These are phyloP conservation scores for Agriotes lineatus DNA, from an alignment of 2,888 invertebrate genomes.

Conservation along the genomic window DNA sequence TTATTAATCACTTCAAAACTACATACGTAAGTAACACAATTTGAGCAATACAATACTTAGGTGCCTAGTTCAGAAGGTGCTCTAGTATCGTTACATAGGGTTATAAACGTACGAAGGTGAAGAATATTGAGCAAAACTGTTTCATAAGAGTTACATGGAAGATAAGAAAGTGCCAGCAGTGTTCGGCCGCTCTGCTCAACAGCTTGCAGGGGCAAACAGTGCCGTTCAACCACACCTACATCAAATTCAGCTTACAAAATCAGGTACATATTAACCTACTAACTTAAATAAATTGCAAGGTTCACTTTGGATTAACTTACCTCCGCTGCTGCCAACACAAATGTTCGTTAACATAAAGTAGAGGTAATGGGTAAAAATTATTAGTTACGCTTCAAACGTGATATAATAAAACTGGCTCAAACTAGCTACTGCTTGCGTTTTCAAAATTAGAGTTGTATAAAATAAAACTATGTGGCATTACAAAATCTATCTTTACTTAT, in stretches of 20 bases:
- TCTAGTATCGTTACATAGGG: conserved; percentile 15
- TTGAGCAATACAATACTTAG: conserved; percentile 21
- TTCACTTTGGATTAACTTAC: conserved; percentile 1
- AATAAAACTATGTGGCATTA: not conserved
- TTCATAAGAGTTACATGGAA: conserved; percentile 22
- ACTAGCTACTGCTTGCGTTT: no score
- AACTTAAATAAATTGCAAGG: not conserved
- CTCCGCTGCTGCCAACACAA: not conserved
- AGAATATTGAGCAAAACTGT: conserved; percentile 24
- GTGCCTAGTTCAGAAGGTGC: conserved; percentile 29
- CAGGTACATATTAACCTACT: conserved; percentile 22
- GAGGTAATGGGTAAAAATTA: no score
- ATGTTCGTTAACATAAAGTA: no score
- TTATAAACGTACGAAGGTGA: conserved; percentile 15
- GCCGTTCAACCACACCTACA: not conserved
- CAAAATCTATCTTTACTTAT: conserved; percentile 14
- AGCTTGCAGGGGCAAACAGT: not conserved
- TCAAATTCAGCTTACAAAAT: not conserved
- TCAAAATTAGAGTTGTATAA: not conserved
- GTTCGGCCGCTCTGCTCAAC: not conserved
- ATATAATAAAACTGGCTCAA: no score
- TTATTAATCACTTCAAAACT: conserved; percentile 2
- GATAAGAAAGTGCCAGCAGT: not conserved
- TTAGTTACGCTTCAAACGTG: no score
- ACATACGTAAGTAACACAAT: conserved; percentile 12